These are phyloP conservation scores for Acronicta psi DNA, from an alignment of 2,888 invertebrate species.

Conservation along the genomic window DNA sequence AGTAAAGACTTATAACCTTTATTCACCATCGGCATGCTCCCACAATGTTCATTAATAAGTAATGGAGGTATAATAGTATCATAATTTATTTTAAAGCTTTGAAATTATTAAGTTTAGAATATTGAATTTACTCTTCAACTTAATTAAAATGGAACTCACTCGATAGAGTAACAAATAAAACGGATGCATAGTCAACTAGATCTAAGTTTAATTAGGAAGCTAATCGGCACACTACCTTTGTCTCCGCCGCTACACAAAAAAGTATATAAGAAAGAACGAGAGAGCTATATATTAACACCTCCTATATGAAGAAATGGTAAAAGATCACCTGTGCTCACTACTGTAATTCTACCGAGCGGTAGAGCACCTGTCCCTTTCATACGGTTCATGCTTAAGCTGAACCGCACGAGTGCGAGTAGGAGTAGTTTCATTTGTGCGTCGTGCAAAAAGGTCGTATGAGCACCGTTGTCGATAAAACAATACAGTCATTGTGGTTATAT, in stretches of 20 bases:
- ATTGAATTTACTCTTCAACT: slow-evolving; percentile 69
- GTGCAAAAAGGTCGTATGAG: slow-evolving; percentile 64
- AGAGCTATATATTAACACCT: slow-evolving; percentile 81
- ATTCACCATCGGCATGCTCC: slow-evolving; percentile 57
- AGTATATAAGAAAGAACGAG: slow-evolving; percentile 70
- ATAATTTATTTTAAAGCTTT: slow-evolving; percentile 54
- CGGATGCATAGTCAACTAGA: slow-evolving; percentile 81
- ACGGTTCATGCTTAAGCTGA: slow-evolving; percentile 86
- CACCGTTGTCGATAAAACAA: slow-evolving; percentile 36
- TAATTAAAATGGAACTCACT: slow-evolving; percentile 75
- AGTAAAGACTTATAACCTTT: slow-evolving; percentile 7
- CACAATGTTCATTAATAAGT: slow-evolving; percentile 63
- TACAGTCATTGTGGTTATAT: slow-evolving; percentile 50
- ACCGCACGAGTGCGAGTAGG: slow-evolving; percentile 88
- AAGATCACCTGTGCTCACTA: slow-evolving; percentile 90
- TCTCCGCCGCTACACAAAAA: slow-evolving; percentile 63
- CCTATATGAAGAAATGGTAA: slow-evolving; percentile 80
- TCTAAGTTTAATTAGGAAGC: slow-evolving; percentile 78
- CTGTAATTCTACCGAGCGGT: slow-evolving; percentile 87
- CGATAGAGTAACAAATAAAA: slow-evolving; percentile 76
- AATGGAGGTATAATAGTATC: slow-evolving; percentile 26
- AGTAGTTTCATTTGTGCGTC: slow-evolving; percentile 76
- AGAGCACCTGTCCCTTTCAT: slow-evolving; percentile 89
- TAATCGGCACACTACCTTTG: slow-evolving; percentile 65
- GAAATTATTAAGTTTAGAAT: slow-evolving; percentile 68